Evolutionary conservation across 2,113 vertebrate genomes (phyloP), one percentile per base, ranked within the genome.

Genomic region (Oryzias melastigma): DNA sequence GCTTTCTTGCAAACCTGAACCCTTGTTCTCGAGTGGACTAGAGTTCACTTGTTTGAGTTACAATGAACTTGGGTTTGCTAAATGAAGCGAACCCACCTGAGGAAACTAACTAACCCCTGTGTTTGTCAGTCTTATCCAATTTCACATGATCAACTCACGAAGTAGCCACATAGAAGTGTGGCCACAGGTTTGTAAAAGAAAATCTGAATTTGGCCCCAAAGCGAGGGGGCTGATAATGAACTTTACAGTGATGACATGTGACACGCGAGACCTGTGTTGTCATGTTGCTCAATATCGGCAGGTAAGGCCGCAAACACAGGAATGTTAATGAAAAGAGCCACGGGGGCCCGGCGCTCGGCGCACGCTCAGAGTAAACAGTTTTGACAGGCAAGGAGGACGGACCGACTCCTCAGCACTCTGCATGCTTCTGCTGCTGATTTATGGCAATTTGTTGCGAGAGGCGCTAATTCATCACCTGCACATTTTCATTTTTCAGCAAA

Each of bases 221-320:
- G 55, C 1, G 15, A 27, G 14, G 0, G 44, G 27, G 4, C 14
- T 46, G 48, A 1, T 4, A 52, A 24, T 25, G 13, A 40, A 27
- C 35, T 55, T 0, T 41, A 56, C 7, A 58, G 71, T 4, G 42
- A 68, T 51, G 71, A 73, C 70, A 68, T 43, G 63, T 71, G 65
- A 81, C 73, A 78, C 27, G 17, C 7, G 2, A 59, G 75, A 69
- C 68, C 70, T 68, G 80, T 78, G 79, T 75, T 13, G 65, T 70
- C 65, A 65, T 59, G 80, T 83, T 19, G 64, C 25, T 49, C 41
- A 3, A 40, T 45, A 24, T 62, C 18, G 24, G 61, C 70, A 53
- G 57, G 22, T 64, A 58, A 50, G 29, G 51, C 58, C 15, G 64
- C 57, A 27, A 55, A 60, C 65, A 51, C 80, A 83, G 80, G 80